Conservation (phyloP, 2,113 vertebrate genomes). For the Callipepla squamata region DNA sequence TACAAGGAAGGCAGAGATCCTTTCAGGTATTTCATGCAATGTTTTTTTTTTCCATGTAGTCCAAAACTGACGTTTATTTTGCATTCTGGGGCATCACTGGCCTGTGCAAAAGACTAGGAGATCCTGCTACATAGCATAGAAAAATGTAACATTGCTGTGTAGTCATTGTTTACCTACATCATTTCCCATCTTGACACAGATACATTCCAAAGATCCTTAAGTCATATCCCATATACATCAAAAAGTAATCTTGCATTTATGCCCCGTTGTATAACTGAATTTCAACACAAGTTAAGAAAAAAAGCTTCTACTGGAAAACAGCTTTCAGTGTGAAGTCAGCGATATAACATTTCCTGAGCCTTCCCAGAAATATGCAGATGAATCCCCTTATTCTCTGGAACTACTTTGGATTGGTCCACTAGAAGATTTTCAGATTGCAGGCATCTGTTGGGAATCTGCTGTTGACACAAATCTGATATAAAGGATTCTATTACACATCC, state of each 20-base stretch:
- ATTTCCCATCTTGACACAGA: not conserved
- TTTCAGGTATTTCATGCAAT: not conserved
- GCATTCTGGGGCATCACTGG: not conserved
- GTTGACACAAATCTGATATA: not conserved
- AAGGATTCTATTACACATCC: not conserved
- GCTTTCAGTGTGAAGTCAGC: not conserved
- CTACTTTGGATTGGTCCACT: not conserved
- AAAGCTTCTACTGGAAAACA: not conserved
- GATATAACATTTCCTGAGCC: not conserved
- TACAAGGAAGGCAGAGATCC: not conserved
- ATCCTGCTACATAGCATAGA: not conserved
- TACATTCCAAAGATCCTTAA: not conserved
- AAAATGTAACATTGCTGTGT: accelerated
- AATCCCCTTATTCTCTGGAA: not conserved
- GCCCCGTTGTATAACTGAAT: not conserved
- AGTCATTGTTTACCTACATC: not conserved
- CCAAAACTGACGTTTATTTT: not conserved
- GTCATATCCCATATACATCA: not conserved
- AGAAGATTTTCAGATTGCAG: not conserved
- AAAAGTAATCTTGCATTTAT: not conserved
- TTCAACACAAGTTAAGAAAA: not conserved
- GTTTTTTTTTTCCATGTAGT: not conserved
- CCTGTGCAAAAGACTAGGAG: not conserved
- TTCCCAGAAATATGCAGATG: not conserved
- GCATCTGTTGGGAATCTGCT: not conserved